Evolutionary conservation across 2,797 vertebrate species (phyloP).

Genomic region (Manis javanica): DNA sequence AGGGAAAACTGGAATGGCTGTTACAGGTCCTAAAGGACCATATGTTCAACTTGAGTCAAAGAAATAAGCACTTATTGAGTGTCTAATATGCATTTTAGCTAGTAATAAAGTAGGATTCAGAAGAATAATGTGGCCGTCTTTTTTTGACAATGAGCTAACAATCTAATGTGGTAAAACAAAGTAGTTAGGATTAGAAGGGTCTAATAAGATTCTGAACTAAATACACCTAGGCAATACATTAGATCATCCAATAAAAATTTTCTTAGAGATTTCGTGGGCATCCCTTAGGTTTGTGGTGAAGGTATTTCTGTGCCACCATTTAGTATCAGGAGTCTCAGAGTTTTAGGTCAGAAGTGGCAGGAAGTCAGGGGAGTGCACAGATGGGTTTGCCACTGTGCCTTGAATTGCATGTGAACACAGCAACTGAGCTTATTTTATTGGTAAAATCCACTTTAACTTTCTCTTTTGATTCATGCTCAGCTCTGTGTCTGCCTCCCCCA

Average conservation of each 20-base stretch:
- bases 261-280: neutral
- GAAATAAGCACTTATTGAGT: slow-evolving; percentile 7
- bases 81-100: neutral
- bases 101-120: neutral
- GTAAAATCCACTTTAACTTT: slow-evolving; percentile 57
- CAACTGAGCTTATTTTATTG: slow-evolving; percentile 34
- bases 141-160: neutral
- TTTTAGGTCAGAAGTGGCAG: neutral
- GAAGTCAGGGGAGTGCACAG: neutral
- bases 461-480: neutral
- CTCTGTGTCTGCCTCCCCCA: neutral
- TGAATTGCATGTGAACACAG: slow-evolving; percentile 42
- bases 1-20: neutral
- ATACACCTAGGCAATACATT: neutral
- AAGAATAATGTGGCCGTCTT: neutral
- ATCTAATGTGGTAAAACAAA: neutral
- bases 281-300: neutral
- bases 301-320: neutral
- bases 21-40: neutral
- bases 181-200: neutral
- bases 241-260: slow-evolving; percentile 31
- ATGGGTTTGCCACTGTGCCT: neutral
- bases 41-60: slow-evolving; percentile 40
- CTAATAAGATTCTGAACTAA: neutral
- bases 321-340: neutral